Conservation (phyloP, 2,888 invertebrate genomes). For the Macrosiphum euphorbiae region DNA sequence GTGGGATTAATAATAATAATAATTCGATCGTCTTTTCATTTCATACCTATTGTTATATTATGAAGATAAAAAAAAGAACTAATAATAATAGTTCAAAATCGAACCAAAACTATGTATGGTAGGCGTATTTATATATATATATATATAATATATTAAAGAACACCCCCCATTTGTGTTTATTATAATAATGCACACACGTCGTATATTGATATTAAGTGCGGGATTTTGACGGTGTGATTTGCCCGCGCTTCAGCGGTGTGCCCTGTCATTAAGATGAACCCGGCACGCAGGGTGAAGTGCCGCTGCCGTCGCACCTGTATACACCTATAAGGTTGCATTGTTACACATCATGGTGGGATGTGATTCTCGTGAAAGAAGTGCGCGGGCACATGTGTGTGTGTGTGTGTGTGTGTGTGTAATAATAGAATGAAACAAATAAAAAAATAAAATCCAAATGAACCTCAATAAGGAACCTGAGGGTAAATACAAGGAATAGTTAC, state of each 20-base stretch:
- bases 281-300: constrained; percentile 33
- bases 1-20: constrained; percentile 7
- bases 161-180: constrained; percentile 47
- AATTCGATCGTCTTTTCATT: constrained; percentile 48
- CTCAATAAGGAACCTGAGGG: constrained; percentile 40
- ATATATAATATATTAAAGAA: neutral
- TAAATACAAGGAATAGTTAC: constrained; percentile 25
- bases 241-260: constrained; percentile 16
- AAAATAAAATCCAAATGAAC: constrained; percentile 28
- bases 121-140: neutral
- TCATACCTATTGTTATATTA: neutral
- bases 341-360: neutral
- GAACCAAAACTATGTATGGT: constrained; percentile 29
- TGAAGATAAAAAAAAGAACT: constrained; percentile 7
- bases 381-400: neutral
- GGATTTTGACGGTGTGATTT: constrained; percentile 56
- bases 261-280: constrained; percentile 57
- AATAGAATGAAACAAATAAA: constrained; percentile 23
- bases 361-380: neutral
- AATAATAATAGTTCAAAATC: constrained; percentile 44
- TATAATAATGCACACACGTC: constrained; percentile 53
- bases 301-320: constrained; percentile 46
- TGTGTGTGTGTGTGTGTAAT: neutral
- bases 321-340: constrained; percentile 30
- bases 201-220: constrained; percentile 42